Conservation (phyloP, 2,888 invertebrate species). For the Pollenia angustigena region DNA sequence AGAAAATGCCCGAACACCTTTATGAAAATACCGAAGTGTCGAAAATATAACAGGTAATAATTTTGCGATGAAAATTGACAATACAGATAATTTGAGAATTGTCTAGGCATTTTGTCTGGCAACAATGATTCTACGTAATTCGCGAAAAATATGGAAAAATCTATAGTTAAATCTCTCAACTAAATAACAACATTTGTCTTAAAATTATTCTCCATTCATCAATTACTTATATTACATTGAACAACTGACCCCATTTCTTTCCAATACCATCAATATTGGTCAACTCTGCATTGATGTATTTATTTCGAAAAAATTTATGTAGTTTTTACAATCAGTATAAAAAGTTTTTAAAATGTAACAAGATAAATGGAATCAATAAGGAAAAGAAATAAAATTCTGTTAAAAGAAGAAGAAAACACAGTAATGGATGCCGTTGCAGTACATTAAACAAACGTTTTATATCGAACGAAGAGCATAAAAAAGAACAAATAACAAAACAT, state of each 20-base stretch:
- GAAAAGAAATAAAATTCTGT: slow-evolving; percentile 8
- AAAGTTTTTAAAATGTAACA: slow-evolving; percentile 35
- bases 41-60: too few species aligned
- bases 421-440: slow-evolving; percentile 43
- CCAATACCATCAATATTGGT: not conserved
- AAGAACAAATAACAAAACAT: not conserved
- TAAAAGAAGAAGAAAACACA: slow-evolving; percentile 9
- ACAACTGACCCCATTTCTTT: not conserved
- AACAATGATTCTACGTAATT: too few species aligned
- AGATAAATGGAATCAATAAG: slow-evolving; percentile 47
- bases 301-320: slow-evolving; percentile 1
- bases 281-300: slow-evolving; percentile 5
- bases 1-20: too few species aligned
- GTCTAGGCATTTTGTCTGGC: too few species aligned
- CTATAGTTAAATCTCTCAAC: too few species aligned
- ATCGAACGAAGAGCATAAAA: not conserved
- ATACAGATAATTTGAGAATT: too few species aligned
- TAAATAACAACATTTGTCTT: too few species aligned
- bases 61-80: too few species aligned
- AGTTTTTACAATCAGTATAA: slow-evolving; percentile 28
- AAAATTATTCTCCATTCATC: too few species aligned
- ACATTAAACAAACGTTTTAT: slow-evolving; percentile 28
- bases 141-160: too few species aligned
- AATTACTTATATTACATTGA: too few species aligned
- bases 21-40: too few species aligned